A percentile compares a stretch with the other conserved stretches of the same genome.
phyloP scores from a whole-genome alignment of 1,140 invertebrate species.

The Aethina tumida region DNA sequence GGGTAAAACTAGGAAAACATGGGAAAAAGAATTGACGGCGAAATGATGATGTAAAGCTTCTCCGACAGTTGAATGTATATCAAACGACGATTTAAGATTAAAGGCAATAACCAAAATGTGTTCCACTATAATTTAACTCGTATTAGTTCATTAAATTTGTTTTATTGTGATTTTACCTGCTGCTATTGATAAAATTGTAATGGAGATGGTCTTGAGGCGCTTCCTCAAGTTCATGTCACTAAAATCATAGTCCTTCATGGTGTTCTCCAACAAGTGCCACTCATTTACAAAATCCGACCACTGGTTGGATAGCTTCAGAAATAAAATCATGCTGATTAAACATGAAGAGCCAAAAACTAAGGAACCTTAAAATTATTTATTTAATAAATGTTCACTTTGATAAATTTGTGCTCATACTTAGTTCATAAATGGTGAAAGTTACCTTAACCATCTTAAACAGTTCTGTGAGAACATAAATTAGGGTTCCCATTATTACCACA shows the following conservation, averaged over 20 bases:
- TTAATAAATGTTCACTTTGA: background rate
- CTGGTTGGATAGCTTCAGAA: constrained; percentile 8
- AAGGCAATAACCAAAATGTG: constrained; percentile 1
- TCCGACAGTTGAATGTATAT: background rate
- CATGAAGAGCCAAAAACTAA: background rate
- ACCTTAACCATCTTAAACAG: too few relatives aligned
- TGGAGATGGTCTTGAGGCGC: background rate
- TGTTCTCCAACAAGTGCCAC: constrained; percentile 16
- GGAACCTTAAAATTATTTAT: background rate
- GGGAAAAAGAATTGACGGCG: background rate
- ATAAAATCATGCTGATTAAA: constrained; percentile 7
- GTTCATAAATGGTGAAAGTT: too few relatives aligned
- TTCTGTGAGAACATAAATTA: too few relatives aligned
- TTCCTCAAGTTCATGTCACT: constrained; percentile 7
- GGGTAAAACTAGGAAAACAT: background rate
- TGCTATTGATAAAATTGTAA: constrained; percentile 5
- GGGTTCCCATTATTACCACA: too few relatives aligned
- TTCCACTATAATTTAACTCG: constrained; percentile 5
- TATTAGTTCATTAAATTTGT: too few relatives aligned
- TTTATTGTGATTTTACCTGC: too few relatives aligned
- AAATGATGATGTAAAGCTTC: constrained; percentile 5
- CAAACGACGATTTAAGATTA: constrained; percentile 1
- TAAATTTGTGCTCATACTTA: background rate
- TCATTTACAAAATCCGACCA: constrained; percentile 15
- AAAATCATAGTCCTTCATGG: constrained; percentile 16